These are phyloP conservation scores for Laupala kohalensis DNA, from an alignment of 1,140 invertebrate species.

Conservation along the genomic window DNA sequence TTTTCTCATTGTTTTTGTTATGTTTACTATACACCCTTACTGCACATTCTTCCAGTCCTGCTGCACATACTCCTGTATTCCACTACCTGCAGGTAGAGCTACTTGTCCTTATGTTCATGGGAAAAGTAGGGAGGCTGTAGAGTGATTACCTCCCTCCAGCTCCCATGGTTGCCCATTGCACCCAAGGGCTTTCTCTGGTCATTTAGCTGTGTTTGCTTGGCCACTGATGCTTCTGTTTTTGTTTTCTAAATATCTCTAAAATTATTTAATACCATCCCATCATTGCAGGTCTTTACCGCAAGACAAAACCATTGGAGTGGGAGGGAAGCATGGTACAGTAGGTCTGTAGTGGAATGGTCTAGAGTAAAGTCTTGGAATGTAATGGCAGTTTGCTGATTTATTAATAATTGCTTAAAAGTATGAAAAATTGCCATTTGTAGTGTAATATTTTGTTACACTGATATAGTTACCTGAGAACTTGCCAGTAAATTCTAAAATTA, in stretches of 20 bases:
- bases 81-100: not conserved
- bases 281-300: not conserved
- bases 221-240: not conserved
- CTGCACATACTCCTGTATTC: not conserved
- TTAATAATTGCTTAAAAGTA: not conserved
- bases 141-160: not conserved
- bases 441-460: not conserved
- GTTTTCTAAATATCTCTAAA: not conserved
- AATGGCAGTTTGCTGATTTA: not conserved
- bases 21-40: no score
- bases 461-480: not conserved
- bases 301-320: not conserved
- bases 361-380: not conserved
- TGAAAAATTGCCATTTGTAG: not conserved
- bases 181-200: not conserved
- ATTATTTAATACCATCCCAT: not conserved
- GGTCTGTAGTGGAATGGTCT: not conserved
- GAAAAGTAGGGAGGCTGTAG: not conserved
- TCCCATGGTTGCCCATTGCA: not conserved
- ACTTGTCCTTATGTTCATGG: not conserved
- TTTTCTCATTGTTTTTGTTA: no score
- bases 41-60: not conserved
- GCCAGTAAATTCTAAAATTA: no score
- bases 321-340: not conserved
- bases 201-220: not conserved